These are phyloP conservation scores for Scaptomyza graminum DNA, from an alignment of 1,140 invertebrate genomes.

Conservation along the genomic window DNA sequence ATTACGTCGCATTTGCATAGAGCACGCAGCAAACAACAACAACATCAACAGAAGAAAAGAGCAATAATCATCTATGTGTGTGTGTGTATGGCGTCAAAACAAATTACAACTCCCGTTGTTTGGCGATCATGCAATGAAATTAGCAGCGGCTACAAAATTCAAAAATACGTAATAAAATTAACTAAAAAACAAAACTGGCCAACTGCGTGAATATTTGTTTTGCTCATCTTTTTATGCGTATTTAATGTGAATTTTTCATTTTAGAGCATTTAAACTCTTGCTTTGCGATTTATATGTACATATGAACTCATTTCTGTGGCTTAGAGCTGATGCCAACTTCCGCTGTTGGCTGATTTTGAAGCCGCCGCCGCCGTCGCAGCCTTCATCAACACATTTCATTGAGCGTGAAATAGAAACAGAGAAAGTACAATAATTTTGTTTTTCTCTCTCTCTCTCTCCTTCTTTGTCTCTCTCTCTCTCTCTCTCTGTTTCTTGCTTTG, in stretches of 20 bases:
- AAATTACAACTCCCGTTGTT: conserved; percentile 62
- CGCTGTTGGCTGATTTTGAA: conserved; percentile 54
- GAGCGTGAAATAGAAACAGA: conserved; percentile 83
- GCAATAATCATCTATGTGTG: not conserved
- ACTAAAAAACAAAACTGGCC: conserved; percentile 64
- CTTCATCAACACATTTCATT: conserved; percentile 83
- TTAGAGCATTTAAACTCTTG: conserved; percentile 23
- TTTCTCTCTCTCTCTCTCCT: conserved; percentile 15
- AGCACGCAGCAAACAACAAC: conserved; percentile 38
- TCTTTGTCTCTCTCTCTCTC: conserved; percentile 35
- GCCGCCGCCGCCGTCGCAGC: conserved; percentile 22
- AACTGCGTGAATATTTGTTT: conserved; percentile 50
- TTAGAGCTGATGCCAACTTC: conserved; percentile 69
- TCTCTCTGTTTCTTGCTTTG: conserved; percentile 50
- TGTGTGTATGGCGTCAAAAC: conserved; percentile 40
- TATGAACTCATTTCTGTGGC: conserved; percentile 54
- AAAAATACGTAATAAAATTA: conserved; percentile 58
- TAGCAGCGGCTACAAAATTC: conserved; percentile 65
- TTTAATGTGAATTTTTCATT: conserved; percentile 26
- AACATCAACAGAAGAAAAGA: not conserved
- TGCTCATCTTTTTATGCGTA: conserved; percentile 51
- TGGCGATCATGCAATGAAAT: conserved; percentile 76
- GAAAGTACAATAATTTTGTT: conserved; percentile 78
- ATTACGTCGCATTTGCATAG: conserved; percentile 77
- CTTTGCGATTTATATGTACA: conserved; percentile 3